Conservation (phyloP, 2,888 invertebrate genomes). For the Calephelis perditalis region DNA sequence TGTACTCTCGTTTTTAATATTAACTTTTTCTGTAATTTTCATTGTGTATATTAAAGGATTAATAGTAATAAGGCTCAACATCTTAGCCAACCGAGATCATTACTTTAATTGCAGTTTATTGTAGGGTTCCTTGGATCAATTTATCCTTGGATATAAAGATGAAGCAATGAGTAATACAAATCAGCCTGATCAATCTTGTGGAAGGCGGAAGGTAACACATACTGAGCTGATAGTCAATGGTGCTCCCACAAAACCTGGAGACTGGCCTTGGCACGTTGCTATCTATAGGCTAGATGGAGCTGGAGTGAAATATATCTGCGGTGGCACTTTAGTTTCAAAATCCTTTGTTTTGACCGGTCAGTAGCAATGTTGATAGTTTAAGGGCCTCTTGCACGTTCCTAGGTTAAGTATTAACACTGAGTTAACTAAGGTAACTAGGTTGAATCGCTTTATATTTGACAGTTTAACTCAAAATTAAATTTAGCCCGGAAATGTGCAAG, state of each 20-base stretch:
- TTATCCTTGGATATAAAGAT: constrained; percentile 23
- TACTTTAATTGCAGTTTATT: neutral
- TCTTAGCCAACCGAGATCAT: too few species aligned
- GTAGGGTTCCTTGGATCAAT: constrained; percentile 17
- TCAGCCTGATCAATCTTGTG: constrained; percentile 38
- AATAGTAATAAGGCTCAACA: too few species aligned
- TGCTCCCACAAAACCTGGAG: constrained; percentile 45
- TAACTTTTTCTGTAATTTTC: too few species aligned
- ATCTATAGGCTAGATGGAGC: constrained; percentile 39
- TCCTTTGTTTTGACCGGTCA: constrained; percentile 24
- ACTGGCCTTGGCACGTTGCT: constrained; percentile 64
- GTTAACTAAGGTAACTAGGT: too few species aligned
- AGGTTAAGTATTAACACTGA: too few species aligned
- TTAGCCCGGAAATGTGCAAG: too few species aligned
- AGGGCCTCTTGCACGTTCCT: too few species aligned
- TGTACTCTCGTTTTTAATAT: too few species aligned
- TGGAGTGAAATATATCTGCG: constrained; percentile 47
- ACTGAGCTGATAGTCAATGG: constrained; percentile 51
- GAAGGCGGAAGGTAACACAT: constrained; percentile 41
- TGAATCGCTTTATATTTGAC: too few species aligned
- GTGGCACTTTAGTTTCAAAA: constrained; percentile 50
- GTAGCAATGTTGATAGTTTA: neutral
- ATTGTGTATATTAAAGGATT: too few species aligned
- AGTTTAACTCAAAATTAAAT: too few species aligned
- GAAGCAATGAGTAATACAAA: constrained; percentile 34